Base-by-base conservation (phyloP, 2,888 invertebrate genomes). In the Parascotia fuliginaria region DNA sequence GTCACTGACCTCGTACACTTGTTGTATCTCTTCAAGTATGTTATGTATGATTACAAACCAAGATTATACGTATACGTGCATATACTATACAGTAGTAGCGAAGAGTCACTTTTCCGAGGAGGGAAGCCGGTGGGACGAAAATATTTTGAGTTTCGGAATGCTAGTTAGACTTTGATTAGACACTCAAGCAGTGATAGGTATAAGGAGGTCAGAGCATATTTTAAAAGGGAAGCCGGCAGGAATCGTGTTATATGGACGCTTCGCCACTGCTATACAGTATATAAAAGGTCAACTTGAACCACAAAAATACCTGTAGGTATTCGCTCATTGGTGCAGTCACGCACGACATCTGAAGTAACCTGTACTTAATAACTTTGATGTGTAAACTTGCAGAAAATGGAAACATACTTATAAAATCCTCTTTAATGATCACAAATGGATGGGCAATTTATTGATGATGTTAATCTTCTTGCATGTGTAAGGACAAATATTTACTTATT, bases 1-100 rank as follows among this genome's bases (percentile, higher is more conserved):
- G 62, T 76, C 77, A 75, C 76, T 75, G 75, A 56, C 55, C 57
- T 55, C 46, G 45, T 64, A 61, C 57, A 70, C 44, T 55, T 22
- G 42, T 37, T 41, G 51, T 40, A 32, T 54, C 16, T 55, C n/a
- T 40, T 31, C 52, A 22, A 53, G 55, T 48, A 54, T 40, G 59
- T 71, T 73, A 65, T 62, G 63, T 71, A 65, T 63, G 59, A 70
- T 73, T 67, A 70, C 58, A 44, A 64, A 58, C 44, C 44, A 47
- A 64, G 57, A 61, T 62, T 56, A 50, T 53, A 34, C 15, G 38
- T 48, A 38, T 47, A 33, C 51, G 56, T 60, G 49, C 43, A 45
- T 24, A 44, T 45, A 56, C 42, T 52, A 60, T 55, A 48, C 49
- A 50, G n/a, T n/a, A n/a, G n/a, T n/a, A n/a, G n/a, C n/a, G n/a